A percentile compares a stretch with the other conserved stretches of the same genome.
These are phyloP conservation scores for Cromileptes altivelis DNA, from an alignment of 2,113 vertebrate genomes.

Conservation along the genomic window DNA sequence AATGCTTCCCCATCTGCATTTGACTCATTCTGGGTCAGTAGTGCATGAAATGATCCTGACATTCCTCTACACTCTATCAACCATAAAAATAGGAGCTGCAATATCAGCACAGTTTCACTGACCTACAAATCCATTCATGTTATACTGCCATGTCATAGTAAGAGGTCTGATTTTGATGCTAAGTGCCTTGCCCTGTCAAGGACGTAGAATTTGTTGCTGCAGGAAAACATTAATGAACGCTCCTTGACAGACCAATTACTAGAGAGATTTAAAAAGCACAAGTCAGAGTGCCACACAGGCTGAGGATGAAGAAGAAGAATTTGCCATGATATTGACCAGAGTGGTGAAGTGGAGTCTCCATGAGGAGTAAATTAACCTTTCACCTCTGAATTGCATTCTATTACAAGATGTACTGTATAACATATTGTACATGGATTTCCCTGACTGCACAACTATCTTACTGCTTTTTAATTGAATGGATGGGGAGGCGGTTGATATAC, in stretches of 20 bases:
- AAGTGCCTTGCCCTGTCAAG: slow-evolving; percentile 23
- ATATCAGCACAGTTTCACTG: slow-evolving; percentile 20
- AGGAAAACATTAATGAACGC: slow-evolving; percentile 29
- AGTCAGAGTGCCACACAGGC: not conserved
- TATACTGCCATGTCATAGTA: slow-evolving; percentile 13
- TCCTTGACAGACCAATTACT: slow-evolving; percentile 16
- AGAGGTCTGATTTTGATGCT: not conserved
- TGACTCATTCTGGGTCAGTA: slow-evolving; percentile 19
- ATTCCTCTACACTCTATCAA: not conserved
- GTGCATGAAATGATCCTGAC: not conserved
- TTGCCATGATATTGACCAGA: not conserved
- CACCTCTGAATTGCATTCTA: slow-evolving; percentile 7
- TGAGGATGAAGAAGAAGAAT: not conserved
- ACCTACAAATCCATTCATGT: slow-evolving; percentile 29
- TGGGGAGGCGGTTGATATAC: not conserved
- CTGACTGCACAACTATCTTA: not conserved
- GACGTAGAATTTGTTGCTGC: not conserved
- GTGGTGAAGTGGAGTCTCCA: not conserved
- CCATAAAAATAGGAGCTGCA: slow-evolving; percentile 20
- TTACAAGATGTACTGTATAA: not conserved
- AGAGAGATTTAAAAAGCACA: slow-evolving; percentile 6
- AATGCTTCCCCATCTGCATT: not conserved
- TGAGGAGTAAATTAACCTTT: slow-evolving; percentile 32
- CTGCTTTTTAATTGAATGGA: slow-evolving; percentile 6
- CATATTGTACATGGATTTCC: not conserved